Percentiles rank a stretch among this genome's conserved stretches.
phyloP scores from a whole-genome alignment of 1,140 invertebrate species.

The Bacillus rossius region DNA sequence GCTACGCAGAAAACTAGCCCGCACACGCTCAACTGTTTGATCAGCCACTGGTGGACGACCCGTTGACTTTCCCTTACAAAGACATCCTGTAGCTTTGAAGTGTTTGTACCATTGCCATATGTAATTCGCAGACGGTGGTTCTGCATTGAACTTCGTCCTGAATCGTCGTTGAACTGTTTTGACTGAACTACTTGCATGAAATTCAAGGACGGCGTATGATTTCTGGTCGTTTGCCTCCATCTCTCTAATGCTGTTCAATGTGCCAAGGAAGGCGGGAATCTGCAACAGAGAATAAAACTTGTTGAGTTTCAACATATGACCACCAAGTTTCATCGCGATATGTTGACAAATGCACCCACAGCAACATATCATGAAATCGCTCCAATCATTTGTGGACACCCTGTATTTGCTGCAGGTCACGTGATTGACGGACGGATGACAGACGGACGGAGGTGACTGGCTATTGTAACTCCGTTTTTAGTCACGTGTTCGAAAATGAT shows the following conservation, averaged over 20 bases:
- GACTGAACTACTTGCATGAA: slow-evolving; percentile 7
- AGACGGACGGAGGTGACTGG: too few species aligned
- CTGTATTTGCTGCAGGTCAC: too few species aligned
- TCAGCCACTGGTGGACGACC: slow-evolving; percentile 5
- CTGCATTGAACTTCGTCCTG: slow-evolving; percentile 5
- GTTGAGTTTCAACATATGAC: slow-evolving; percentile 7
- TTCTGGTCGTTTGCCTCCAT: slow-evolving; percentile 9
- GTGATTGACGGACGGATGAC: too few species aligned
- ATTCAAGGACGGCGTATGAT: slow-evolving; percentile 6
- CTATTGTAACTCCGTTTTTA: too few species aligned
- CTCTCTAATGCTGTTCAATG: not conserved
- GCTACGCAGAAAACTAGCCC: slow-evolving; percentile 16
- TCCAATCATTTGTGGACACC: slow-evolving; percentile 7
- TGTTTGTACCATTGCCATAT: slow-evolving; percentile 11
- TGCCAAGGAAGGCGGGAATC: slow-evolving; percentile 2
- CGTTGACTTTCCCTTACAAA: slow-evolving; percentile 10
- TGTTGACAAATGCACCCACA: not conserved
- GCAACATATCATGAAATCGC: slow-evolving; percentile 4
- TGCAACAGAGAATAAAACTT: slow-evolving; percentile 5
- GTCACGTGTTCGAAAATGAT: too few species aligned
- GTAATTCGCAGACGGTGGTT: slow-evolving; percentile 8
- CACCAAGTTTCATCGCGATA: not conserved
- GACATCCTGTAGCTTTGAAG: slow-evolving; percentile 7
- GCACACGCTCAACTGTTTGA: slow-evolving; percentile 8
- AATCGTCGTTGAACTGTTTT: slow-evolving; percentile 8